Conservation (phyloP, 2,113 vertebrate species). For the Oreocharis arfaki region DNA sequence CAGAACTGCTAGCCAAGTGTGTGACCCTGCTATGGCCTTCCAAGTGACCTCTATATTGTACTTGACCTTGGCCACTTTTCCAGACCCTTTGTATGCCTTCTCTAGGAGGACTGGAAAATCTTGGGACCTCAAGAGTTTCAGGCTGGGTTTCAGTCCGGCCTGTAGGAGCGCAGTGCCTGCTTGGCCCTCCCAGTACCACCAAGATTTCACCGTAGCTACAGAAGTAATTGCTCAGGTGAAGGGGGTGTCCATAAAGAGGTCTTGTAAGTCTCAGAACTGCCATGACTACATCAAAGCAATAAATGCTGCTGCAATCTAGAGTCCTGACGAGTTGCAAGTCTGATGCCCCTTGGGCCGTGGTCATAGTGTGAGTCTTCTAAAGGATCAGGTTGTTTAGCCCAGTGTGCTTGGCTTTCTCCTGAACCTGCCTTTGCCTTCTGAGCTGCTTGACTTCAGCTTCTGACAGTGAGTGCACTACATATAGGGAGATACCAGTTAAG, state of each 20-base stretch:
- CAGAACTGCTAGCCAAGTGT: not conserved
- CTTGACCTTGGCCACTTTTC: not conserved
- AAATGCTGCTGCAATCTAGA: not conserved
- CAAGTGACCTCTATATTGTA: not conserved
- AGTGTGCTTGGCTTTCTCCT: not conserved
- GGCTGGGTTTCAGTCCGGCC: not conserved
- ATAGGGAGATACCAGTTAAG: not conserved
- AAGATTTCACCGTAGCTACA: not conserved
- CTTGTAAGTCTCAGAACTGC: not conserved
- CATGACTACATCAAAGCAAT: not conserved
- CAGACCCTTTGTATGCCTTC: not conserved
- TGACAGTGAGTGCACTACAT: not conserved
- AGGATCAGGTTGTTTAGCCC: not conserved
- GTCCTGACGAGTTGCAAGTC: not conserved
- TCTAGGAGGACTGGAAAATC: not conserved
- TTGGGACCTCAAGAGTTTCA: not conserved
- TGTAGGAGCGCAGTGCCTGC: not conserved
- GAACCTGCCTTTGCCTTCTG: not conserved
- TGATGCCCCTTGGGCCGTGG: not conserved
- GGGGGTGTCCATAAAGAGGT: not conserved
- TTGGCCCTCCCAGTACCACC: not conserved
- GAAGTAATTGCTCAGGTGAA: not conserved
- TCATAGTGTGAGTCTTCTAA: not conserved
- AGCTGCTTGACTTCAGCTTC: not conserved
- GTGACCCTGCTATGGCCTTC: not conserved